Conservation (phyloP, 2,888 invertebrate species). For the Hyppa rectilinea region DNA sequence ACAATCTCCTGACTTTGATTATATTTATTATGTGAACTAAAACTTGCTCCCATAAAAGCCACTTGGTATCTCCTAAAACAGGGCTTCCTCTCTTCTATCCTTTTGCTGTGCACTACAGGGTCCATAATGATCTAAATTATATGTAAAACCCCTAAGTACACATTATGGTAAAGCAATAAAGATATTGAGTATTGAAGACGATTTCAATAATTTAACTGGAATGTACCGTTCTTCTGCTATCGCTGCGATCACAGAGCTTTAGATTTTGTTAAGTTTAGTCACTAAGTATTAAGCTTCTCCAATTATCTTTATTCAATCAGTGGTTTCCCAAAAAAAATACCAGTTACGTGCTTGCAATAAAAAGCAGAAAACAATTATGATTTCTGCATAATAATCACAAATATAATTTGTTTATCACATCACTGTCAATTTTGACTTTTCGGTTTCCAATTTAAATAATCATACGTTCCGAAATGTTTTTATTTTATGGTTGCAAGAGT, state of each 20-base stretch:
- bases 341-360: constrained; percentile 2
- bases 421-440: constrained; percentile 52
- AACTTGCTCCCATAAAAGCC: too few relatives aligned
- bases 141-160: too few relatives aligned
- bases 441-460: constrained; percentile 59
- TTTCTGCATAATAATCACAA: constrained; percentile 44
- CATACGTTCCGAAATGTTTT: constrained; percentile 41
- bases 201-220: not conserved
- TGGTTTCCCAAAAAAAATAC: constrained; percentile 16
- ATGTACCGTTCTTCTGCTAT: not conserved
- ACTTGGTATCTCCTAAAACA: too few relatives aligned
- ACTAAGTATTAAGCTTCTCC: not conserved
- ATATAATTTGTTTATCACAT: constrained; percentile 51
- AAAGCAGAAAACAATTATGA: constrained; percentile 47
- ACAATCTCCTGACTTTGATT: too few relatives aligned
- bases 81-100: too few relatives aligned
- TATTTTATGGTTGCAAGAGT: constrained; percentile 37
- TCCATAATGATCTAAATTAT: too few relatives aligned
- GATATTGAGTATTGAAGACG: too few relatives aligned
- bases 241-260: not conserved
- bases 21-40: too few relatives aligned
- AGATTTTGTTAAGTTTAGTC: constrained; percentile 8
- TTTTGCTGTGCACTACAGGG: too few relatives aligned
- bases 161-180: too few relatives aligned
- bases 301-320: constrained; percentile 42